Evolutionary conservation across 2,888 invertebrate species (phyloP).

Genomic region (Netelia virgata): DNA sequence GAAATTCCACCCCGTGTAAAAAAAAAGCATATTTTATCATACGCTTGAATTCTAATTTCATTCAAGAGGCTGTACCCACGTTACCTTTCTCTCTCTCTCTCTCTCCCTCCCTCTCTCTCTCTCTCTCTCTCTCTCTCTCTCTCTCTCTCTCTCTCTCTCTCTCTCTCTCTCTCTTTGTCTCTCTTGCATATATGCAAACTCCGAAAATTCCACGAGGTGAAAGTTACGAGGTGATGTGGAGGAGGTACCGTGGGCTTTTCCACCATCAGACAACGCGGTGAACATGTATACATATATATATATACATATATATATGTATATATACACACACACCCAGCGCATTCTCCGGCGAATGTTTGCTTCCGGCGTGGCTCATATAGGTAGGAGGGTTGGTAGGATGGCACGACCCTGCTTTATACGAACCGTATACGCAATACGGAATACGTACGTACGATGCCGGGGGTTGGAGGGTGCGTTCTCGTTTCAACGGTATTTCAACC

Average conservation of each 20-base stretch:
- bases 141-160: background rate
- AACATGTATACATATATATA: conserved; percentile 15
- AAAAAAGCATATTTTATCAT: conserved; percentile 27
- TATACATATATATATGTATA: conserved; percentile 9
- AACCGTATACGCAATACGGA: conserved; percentile 30
- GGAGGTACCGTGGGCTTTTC: background rate
- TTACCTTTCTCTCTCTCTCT: conserved; percentile 25
- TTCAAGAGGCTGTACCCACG: conserved; percentile 31
- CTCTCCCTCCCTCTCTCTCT: background rate
- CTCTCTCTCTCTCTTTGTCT: background rate
- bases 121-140: background rate
- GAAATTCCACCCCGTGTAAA: background rate
- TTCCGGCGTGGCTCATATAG: conserved; percentile 15
- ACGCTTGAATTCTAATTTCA: conserved; percentile 55
- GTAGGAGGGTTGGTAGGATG: conserved; percentile 4
- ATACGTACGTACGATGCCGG: conserved; percentile 38
- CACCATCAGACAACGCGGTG: conserved; percentile 38
- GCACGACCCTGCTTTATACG: conserved; percentile 41
- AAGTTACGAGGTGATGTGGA: conserved; percentile 49
- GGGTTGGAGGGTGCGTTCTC: conserved; percentile 41
- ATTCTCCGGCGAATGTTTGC: conserved; percentile 53
- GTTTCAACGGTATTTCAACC: conserved; percentile 70
- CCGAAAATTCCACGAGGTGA: conserved; percentile 42
- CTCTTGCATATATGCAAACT: conserved; percentile 31
- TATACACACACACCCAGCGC: background rate